Evolutionary conservation across 30 jellyfish, hydroid and myxozoan genomes (phyloP).

Genomic region (Aurelia aurita): DNA sequence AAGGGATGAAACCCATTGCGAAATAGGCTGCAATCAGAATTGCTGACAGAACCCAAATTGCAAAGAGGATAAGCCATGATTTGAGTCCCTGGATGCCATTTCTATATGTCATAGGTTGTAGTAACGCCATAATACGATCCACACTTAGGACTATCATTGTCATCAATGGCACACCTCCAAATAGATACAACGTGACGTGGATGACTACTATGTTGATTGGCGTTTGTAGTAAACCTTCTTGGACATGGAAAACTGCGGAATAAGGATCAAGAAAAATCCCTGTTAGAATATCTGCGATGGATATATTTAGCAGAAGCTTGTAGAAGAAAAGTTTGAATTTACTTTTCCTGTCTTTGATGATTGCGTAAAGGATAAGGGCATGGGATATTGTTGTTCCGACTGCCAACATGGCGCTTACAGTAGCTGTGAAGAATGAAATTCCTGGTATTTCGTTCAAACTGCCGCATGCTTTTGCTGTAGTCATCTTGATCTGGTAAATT

Average conservation of each 20-base stretch:
- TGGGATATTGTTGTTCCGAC: conserved; percentile 33
- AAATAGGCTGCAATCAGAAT: conserved; percentile 48
- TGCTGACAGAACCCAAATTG: conserved; percentile 42
- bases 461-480: conserved; percentile 64
- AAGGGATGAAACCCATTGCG: conserved; percentile 65
- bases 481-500: conserved; percentile 6
- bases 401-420: conserved; percentile 40
- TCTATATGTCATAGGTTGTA: conserved; percentile 42
- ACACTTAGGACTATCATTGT: conserved; percentile 43
- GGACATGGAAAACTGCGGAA: conserved; percentile 44
- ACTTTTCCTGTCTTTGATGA: conserved; percentile 61
- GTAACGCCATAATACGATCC: conserved; percentile 52
- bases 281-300: conserved; percentile 55
- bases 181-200: conserved; percentile 49
- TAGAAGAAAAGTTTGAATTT: conserved; percentile 64
- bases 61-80: conserved; percentile 50
- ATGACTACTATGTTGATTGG: conserved; percentile 36
- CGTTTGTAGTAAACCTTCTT: conserved; percentile 46
- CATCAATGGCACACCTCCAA: conserved; percentile 54
- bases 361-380: conserved; percentile 41
- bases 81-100: conserved; percentile 52
- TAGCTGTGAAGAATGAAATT: conserved; percentile 51
- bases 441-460: conserved; percentile 56
- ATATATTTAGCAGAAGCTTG: conserved; percentile 58
- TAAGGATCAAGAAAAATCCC: conserved; percentile 59